Percentiles rank a stretch among this genome's conserved stretches.
phyloP scores from a whole-genome alignment of 2,888 invertebrate species.

The Rotaria magnacalcarata region DNA sequence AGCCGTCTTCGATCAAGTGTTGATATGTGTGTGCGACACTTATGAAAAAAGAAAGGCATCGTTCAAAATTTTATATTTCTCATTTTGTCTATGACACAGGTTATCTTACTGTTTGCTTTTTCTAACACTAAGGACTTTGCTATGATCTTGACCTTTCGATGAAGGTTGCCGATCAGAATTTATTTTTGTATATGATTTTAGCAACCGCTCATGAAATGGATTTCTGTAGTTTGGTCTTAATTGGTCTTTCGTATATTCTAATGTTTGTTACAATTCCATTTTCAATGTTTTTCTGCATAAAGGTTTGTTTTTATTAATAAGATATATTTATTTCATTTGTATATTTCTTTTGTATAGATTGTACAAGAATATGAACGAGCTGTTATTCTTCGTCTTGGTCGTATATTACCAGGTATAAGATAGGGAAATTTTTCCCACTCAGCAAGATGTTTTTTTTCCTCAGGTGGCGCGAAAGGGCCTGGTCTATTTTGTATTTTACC shows the following conservation, averaged over 20 bases:
- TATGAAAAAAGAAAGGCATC: too few species aligned
- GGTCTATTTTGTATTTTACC: slow-evolving; percentile 90
- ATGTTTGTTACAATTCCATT: slow-evolving; percentile 37
- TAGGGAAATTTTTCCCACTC: too few species aligned
- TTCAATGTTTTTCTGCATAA: slow-evolving; percentile 32
- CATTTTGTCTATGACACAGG: too few species aligned
- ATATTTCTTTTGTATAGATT: slow-evolving; percentile 36
- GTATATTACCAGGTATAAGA: slow-evolving; percentile 65
- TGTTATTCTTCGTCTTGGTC: slow-evolving; percentile 82
- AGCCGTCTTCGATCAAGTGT: too few species aligned
- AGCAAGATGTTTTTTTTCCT: too few species aligned
- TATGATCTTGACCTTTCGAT: too few species aligned
- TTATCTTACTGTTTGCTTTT: too few species aligned
- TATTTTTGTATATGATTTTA: not conserved
- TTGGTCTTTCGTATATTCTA: slow-evolving; percentile 33
- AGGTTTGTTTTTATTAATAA: not conserved
- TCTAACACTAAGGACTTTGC: too few species aligned
- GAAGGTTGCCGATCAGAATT: not conserved
- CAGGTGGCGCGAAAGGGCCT: slow-evolving; percentile 79
- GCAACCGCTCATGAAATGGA: not conserved
- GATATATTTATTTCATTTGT: not conserved
- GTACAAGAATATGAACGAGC: slow-evolving; percentile 87
- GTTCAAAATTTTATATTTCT: too few species aligned
- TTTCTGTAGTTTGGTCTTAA: slow-evolving; percentile 35
- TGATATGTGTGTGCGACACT: too few species aligned